These are phyloP conservation scores for Antedon mediterranea DNA, from an alignment of 53 echinoderm and acorn worm genomes.

Conservation along the genomic window DNA sequence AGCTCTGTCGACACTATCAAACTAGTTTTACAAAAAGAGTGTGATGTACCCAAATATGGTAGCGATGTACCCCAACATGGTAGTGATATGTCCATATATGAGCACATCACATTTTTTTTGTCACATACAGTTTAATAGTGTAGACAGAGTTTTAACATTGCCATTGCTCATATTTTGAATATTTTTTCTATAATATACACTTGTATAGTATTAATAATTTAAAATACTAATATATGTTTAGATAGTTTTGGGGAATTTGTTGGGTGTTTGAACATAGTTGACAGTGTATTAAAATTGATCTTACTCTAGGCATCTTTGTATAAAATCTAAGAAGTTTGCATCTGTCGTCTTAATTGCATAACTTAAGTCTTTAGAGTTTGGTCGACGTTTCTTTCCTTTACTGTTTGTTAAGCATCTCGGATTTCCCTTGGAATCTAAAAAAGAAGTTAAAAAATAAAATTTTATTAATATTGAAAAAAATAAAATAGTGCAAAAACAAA, in stretches of 20 bases:
- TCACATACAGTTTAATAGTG: too few relatives aligned
- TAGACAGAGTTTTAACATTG: too few relatives aligned
- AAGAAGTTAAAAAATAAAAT: background rate
- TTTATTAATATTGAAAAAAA: background rate
- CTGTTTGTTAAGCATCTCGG: slow-evolving; percentile 94
- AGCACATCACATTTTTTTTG: too few relatives aligned
- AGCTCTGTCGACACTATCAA: too few relatives aligned
- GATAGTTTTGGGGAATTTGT: background rate
- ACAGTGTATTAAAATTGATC: slow-evolving; percentile 3
- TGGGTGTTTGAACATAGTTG: background rate
- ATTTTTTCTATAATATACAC: too few relatives aligned
- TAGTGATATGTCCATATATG: too few relatives aligned
- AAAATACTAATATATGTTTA: background rate
- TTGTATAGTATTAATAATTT: too few relatives aligned
- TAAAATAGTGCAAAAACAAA: background rate
- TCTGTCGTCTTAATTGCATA: slow-evolving; percentile 96
- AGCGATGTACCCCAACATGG: too few relatives aligned
- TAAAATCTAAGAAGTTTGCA: slow-evolving; percentile 70
- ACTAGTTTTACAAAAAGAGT: too few relatives aligned
- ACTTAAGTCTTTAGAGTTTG: slow-evolving; percentile 85
- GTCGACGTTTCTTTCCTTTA: slow-evolving; percentile 86
- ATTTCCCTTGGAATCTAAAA: slow-evolving; percentile 79
- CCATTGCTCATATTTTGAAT: too few relatives aligned
- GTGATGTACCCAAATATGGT: too few relatives aligned
- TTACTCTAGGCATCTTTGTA: slow-evolving; percentile 88